Evolutionary conservation across 1,140 invertebrate species (phyloP).

Genomic region (Campoletis sonorensis): DNA sequence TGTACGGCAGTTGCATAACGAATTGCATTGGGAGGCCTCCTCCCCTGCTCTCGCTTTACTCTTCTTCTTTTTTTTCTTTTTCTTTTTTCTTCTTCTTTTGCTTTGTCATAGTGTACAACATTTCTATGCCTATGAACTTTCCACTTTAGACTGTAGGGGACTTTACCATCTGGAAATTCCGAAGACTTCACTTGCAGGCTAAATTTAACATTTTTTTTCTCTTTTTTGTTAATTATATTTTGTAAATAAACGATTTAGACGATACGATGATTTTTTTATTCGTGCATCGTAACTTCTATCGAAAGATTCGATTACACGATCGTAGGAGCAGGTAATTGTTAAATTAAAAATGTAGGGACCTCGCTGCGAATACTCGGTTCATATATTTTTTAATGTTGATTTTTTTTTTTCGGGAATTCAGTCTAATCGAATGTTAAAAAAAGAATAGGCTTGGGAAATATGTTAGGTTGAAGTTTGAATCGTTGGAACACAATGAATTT

Average conservation of each 20-base stretch:
- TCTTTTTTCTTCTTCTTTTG: constrained; percentile 16
- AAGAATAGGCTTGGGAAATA: no score
- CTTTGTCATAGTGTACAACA: not conserved
- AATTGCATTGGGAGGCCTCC: constrained; percentile 46
- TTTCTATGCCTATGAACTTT: constrained; percentile 9
- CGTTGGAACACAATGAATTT: no score
- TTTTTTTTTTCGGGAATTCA: no score
- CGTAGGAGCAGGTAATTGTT: no score
- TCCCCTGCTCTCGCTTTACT: constrained; percentile 17
- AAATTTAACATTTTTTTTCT: not conserved
- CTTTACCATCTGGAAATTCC: not conserved
- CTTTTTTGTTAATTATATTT: not conserved
- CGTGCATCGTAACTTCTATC: not conserved
- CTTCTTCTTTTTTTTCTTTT: constrained; percentile 45
- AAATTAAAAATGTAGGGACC: no score
- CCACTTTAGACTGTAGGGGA: not conserved
- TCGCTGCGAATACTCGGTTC: no score
- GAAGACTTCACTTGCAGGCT: not conserved
- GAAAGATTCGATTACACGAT: not conserved
- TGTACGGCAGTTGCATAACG: constrained; percentile 60
- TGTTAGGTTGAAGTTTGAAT: no score
- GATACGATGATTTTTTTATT: not conserved
- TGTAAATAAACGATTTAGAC: not conserved
- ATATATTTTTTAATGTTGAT: no score
- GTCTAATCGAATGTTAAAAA: no score